These are phyloP conservation scores for Masticophis lateralis DNA, from an alignment of 2,797 vertebrate species.

Conservation along the genomic window DNA sequence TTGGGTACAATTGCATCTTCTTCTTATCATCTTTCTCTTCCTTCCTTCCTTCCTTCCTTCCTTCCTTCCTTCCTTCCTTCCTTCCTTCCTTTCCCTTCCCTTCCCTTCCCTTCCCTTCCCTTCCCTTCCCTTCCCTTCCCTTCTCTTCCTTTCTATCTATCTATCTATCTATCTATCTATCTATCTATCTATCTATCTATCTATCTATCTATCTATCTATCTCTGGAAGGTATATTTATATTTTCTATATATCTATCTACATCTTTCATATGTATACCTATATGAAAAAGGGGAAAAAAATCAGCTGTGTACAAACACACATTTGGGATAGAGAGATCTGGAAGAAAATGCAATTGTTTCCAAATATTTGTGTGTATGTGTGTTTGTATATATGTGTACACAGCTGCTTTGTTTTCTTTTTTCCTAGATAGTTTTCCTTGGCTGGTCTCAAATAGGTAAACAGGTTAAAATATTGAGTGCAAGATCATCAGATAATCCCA, in stretches of 20 bases:
- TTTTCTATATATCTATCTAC: no score
- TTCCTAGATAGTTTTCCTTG: neutral
- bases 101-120: no score
- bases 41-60: no score
- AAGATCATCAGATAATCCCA: neutral
- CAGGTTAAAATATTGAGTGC: neutral
- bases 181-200: no score
- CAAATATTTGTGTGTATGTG: neutral
- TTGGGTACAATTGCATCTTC: neutral
- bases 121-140: no score
- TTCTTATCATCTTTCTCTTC: neutral
- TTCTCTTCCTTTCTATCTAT: no score
- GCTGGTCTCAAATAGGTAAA: neutral
- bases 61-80: no score
- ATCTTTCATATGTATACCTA: no score
- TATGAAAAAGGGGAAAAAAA: neutral
- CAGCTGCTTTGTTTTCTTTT: neutral
- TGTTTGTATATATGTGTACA: neutral
- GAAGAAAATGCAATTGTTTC: neutral
- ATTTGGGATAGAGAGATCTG: neutral
- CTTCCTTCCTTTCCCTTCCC: no score
- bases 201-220: neutral
- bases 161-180: no score
- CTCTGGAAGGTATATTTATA: no score
- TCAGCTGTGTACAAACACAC: neutral